Percentiles rank a stretch among this genome's conserved stretches.
These are phyloP conservation scores for Falco rusticolus DNA, from an alignment of 2,797 vertebrate species.

Conservation along the genomic window DNA sequence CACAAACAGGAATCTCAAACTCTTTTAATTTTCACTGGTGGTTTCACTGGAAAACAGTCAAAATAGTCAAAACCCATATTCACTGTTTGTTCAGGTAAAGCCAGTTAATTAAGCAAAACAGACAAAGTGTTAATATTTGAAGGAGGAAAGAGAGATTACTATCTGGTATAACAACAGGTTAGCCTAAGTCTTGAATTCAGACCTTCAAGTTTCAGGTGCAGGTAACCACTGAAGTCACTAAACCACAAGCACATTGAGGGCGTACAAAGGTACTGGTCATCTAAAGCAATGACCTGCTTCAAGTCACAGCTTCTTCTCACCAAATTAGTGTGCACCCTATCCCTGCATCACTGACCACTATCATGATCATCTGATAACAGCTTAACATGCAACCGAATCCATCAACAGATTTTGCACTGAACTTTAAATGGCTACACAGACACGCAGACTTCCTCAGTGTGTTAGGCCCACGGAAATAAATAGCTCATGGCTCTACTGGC, in stretches of 20 bases:
- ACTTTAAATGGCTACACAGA: conserved; percentile 11
- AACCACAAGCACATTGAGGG: neutral
- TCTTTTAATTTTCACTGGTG: neutral
- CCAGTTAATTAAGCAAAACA: neutral
- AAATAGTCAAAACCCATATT: neutral
- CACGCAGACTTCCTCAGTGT: neutral
- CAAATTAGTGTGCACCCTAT: neutral
- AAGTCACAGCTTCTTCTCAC: neutral
- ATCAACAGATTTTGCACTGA: neutral
- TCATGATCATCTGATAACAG: neutral
- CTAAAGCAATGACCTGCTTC: conserved; percentile 22
- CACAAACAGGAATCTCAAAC: neutral
- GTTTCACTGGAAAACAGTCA: neutral
- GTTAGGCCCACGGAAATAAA: conserved; percentile 32
- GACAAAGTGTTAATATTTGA: neutral
- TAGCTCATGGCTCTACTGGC: neutral
- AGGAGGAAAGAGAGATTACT: neutral
- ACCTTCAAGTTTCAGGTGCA: conserved; percentile 2
- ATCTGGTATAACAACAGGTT: neutral
- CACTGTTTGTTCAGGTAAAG: neutral
- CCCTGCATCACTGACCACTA: neutral
- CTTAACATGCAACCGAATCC: conserved; percentile 2
- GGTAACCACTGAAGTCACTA: neutral
- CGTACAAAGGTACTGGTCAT: neutral
- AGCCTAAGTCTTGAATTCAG: neutral